Conservation (phyloP, 1,140 invertebrate species). For the Aphidius gifuensis region DNA sequence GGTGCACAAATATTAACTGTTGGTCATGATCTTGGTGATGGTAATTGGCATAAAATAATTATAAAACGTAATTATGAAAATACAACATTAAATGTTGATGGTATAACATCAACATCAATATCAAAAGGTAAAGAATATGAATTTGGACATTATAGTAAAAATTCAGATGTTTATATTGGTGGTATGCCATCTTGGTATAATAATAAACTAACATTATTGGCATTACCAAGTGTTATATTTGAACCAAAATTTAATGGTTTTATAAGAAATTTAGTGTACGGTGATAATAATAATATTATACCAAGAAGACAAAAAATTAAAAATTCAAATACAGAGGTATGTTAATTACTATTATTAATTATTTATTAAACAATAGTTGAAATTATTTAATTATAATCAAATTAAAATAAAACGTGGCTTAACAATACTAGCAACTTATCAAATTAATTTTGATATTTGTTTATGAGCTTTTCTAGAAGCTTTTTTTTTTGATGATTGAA, state of each 20-base stretch:
- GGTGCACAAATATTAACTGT: constrained; percentile 85
- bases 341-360: neutral
- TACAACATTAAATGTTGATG: constrained; percentile 79
- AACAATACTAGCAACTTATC: neutral
- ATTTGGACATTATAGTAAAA: constrained; percentile 78
- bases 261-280: constrained; percentile 82
- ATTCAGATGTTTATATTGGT: constrained; percentile 88
- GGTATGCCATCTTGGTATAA: constrained; percentile 87
- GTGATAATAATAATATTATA: constrained; percentile 68
- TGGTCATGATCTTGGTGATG: constrained; percentile 80
- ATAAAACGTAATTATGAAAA: constrained; percentile 69
- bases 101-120: constrained; percentile 67
- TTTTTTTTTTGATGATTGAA: too few relatives aligned
- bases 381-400: too few relatives aligned
- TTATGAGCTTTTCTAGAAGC: too few relatives aligned
- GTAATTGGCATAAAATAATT: constrained; percentile 86
- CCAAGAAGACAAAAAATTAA: constrained; percentile 75
- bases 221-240: constrained; percentile 85
- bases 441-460: neutral
- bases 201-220: constrained; percentile 76
- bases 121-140: constrained; percentile 81
- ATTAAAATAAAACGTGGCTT: neutral
- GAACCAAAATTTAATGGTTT: constrained; percentile 84
- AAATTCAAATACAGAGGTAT: constrained; percentile 73
- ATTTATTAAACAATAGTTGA: neutral